Percentiles rank a stretch among this genome's conserved stretches.
Conservation (phyloP, 2,888 invertebrate species). For the Bedellia somnulentella region DNA sequence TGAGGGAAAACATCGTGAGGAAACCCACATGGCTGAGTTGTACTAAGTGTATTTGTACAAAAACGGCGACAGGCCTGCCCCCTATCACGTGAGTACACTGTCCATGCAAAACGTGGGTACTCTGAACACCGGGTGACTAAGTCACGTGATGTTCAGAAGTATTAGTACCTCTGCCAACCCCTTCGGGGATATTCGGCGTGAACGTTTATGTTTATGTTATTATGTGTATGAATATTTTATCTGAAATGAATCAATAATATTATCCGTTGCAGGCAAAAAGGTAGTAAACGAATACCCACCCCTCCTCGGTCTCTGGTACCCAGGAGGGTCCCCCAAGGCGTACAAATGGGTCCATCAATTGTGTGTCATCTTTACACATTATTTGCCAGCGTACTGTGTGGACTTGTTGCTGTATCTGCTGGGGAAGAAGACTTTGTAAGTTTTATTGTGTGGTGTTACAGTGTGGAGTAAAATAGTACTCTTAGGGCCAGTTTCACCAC, state of each 20-base stretch:
- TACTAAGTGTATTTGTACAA: no score
- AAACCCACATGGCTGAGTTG: no score
- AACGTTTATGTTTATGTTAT: neutral
- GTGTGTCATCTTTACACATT: slow-evolving; percentile 69
- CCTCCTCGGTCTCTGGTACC: slow-evolving; percentile 76
- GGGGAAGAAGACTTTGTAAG: slow-evolving; percentile 80
- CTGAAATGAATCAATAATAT: slow-evolving; percentile 4
- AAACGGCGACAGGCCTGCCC: no score
- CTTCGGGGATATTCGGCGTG: neutral
- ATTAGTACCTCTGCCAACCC: neutral
- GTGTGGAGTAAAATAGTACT: no score
- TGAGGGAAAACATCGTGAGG: no score
- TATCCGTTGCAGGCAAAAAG: slow-evolving; percentile 35
- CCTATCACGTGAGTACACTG: no score
- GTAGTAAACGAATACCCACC: slow-evolving; percentile 70
- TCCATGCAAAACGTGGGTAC: no score
- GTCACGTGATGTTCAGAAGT: no score
- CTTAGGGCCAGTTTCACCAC: no score
- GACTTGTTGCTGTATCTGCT: slow-evolving; percentile 68
- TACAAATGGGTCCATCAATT: slow-evolving; percentile 67
- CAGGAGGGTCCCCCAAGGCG: slow-evolving; percentile 72
- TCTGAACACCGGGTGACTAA: no score
- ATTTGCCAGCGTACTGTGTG: slow-evolving; percentile 75
- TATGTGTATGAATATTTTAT: neutral
- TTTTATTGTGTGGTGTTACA: slow-evolving; percentile 12